phyloP scores from a whole-genome alignment of 2,113 vertebrate species.

The Setophaga kirtlandii region DNA sequence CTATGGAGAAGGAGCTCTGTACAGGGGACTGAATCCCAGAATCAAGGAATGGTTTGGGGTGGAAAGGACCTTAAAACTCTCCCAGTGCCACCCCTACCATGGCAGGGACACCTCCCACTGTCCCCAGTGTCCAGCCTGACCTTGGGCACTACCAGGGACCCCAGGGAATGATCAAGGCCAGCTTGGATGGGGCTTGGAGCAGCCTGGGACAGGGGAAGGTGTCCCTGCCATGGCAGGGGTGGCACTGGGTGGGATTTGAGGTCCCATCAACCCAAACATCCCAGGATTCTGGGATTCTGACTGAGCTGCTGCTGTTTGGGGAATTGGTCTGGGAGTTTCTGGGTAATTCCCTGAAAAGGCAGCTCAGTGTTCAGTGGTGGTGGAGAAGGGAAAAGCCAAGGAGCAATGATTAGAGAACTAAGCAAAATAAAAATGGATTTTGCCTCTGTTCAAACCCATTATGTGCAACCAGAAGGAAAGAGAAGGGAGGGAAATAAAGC shows the following conservation, averaged over 20 bases:
- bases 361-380: neutral
- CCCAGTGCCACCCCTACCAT: fast-evolving
- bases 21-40: neutral
- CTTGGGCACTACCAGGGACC: neutral
- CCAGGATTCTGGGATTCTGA: neutral
- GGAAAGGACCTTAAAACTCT: fast-evolving
- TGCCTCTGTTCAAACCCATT: neutral
- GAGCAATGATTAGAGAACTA: neutral
- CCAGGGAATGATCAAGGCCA: neutral
- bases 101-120: neutral
- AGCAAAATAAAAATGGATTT: neutral
- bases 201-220: neutral
- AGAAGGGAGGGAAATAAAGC: neutral
- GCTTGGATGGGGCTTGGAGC: neutral
- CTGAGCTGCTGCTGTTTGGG: neutral
- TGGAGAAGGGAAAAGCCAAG: neutral
- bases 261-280: neutral
- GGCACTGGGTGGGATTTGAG: fast-evolving
- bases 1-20: neutral
- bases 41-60: neutral
- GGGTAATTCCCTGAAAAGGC: neutral
- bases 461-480: neutral
- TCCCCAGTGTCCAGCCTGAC: neutral
- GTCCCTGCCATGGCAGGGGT: neutral
- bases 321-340: neutral